Evolutionary conservation across 2,797 vertebrate genomes (phyloP).

Genomic region (Heteromormyrus szaboi): DNA sequence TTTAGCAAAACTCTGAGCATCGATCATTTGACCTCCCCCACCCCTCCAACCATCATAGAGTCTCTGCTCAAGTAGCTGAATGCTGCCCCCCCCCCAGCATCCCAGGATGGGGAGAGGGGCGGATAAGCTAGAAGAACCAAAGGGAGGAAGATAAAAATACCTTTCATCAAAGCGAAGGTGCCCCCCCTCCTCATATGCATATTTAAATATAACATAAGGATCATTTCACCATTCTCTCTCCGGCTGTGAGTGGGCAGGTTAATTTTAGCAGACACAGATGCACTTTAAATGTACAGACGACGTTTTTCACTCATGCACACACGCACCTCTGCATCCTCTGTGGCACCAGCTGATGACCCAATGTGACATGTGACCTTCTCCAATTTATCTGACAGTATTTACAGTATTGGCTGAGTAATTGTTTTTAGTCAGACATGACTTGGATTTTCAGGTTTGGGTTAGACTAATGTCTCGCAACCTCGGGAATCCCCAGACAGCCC

Average conservation of each 20-base stretch:
- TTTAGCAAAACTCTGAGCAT: background rate
- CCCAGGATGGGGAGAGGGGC: background rate
- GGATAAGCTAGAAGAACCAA: background rate
- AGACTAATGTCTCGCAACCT: background rate
- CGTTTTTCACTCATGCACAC: background rate
- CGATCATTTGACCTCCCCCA: background rate
- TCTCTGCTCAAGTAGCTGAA: background rate
- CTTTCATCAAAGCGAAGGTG: background rate
- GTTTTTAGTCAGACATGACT: background rate
- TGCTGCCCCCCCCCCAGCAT: background rate
- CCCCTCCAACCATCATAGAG: background rate
- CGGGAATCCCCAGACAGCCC: background rate
- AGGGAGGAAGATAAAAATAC: background rate
- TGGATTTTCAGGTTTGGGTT: background rate
- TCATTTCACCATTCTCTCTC: background rate
- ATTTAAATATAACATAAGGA: background rate
- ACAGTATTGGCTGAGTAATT: background rate
- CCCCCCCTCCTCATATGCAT: background rate
- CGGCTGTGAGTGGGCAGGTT: background rate
- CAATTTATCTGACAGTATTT: background rate
- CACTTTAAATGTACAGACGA: background rate
- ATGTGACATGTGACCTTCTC: background rate
- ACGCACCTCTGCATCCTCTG: background rate
- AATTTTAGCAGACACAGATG: background rate
- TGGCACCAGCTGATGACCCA: background rate